Conservation (phyloP, 2,113 vertebrate genomes). For the Crotophaga sulcirostris region DNA sequence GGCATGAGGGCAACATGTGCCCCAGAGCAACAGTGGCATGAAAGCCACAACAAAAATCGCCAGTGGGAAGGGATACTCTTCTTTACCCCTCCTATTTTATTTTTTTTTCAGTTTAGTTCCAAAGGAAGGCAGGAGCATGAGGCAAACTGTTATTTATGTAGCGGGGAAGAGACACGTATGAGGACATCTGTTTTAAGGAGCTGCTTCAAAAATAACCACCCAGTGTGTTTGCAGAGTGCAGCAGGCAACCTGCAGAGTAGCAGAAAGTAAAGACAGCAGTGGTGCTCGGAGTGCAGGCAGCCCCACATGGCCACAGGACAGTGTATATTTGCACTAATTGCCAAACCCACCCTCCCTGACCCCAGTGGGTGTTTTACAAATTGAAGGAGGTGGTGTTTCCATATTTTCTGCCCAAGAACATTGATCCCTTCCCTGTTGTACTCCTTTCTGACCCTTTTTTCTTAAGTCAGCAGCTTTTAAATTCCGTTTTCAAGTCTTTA, state of each 20-base stretch:
- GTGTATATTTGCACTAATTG: background rate
- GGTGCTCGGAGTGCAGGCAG: background rate
- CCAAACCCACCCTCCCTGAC: background rate
- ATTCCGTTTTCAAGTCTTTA: background rate
- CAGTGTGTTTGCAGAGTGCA: background rate
- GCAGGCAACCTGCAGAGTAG: background rate
- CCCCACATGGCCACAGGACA: background rate
- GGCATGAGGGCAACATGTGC: background rate
- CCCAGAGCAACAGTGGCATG: background rate
- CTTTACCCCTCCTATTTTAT: background rate
- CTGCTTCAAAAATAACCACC: conserved; percentile 35
- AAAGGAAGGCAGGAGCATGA: background rate
- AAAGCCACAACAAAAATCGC: conserved; percentile 19
- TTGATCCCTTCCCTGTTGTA: background rate
- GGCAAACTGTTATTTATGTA: conserved; percentile 19
- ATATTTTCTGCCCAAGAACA: background rate
- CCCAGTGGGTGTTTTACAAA: background rate
- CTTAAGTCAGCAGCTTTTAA: background rate
- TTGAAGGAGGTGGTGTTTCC: background rate
- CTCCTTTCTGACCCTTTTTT: background rate
- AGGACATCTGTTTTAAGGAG: conserved; percentile 29
- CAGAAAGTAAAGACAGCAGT: background rate
- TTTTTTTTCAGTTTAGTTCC: background rate
- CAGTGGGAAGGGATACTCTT: background rate
- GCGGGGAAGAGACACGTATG: background rate